Base-by-base conservation (phyloP, 2,113 vertebrate genomes). In the Pithys albifrons region DNA sequence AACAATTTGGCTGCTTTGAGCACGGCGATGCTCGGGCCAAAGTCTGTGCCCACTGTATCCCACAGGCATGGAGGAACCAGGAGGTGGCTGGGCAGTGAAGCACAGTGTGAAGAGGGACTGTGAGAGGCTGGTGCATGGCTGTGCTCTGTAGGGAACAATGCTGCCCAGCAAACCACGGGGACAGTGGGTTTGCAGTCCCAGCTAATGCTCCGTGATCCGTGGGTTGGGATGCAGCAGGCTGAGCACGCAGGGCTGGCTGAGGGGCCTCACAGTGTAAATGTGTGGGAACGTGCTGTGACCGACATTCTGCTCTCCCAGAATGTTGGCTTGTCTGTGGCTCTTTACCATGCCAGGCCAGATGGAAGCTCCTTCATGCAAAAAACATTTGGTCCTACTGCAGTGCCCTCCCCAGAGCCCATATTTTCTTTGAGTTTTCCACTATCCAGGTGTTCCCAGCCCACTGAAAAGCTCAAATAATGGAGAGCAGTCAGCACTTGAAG, bases 211-310 rank as follows among this genome's bases (percentile, higher is more conserved):
- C 10, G 0, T 45, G 78, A 79, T 48, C 81, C 22, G 0, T 82
- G 74, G 14, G 12, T 0, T 4, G 66, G 24, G 61, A 19, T 43
- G 35, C 6, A 65, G 66, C 48, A 59, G 48, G 1, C 16, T 22
- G 72, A 27, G 14, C 48, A 28, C 0, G 0, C 31, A 57, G 66
- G 35, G 45, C 64, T 72, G 28, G 28, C 70, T 35, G 3, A 71
- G 69, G 31, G 66, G 45, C 74, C 62, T 65, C 27, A 20, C 24
- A 6, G 2, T 25, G 48, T 10, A 12, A 14, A 41, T 19, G 55
- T 0, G 0, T 52, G 74, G 74, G 78, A 82, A 67, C 4, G 0
- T 75, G 46, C 57, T 48, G 16, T 35, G 52, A 46, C 29, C 72
- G 70, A 16, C 7, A 12, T 4, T 58, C 29, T 75, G 29, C 48